Evolutionary conservation across 2,797 vertebrate genomes (phyloP), one percentile per base, ranked within the genome.

Genomic region (Malurus leucopterus): DNA sequence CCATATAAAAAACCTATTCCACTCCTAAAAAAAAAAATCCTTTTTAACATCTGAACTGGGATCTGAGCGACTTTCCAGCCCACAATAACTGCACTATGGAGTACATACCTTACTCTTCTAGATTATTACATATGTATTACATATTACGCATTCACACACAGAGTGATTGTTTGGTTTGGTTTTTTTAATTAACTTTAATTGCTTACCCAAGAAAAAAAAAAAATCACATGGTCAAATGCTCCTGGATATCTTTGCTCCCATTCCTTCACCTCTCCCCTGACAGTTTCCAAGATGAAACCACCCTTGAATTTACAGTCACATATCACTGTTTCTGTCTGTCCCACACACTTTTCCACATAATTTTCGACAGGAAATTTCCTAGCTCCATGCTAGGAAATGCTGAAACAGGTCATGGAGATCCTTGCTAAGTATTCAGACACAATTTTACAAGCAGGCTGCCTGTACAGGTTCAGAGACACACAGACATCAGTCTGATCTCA

Each of bases 201-300:
- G 23, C 21, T 78, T 63, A 59, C 36, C 21, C 41, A 47, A 44
- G 11, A n/a, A n/a, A n/a, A n/a, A n/a, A n/a, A n/a, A n/a, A 51
- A 38, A 5, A 30, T 8, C 11, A n/a, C 20, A 19, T 1, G 8
- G 32, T 13, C 59, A 55, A 3, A 3, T 26, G 27, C 6, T 65
- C 36, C n/a, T n/a, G 49, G 17, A 44, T 4, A 59, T 29, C 36
- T 78, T 23, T 78, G 79, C 24, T 55, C n/a, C 38, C 38, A 20
- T n/a, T 85, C 19, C 34, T 51, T 30, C 32, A 8, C 6, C 43
- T 43, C 7, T 34, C 16, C 59, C 26, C 36, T 0, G 0, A 12
- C 5, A 63, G 22, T 17, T 24, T 15, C 71, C 26, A 57, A 64
- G 46, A 68, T 15, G 0, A 26, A 74, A 70, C 0, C 1, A 3